Percentiles rank a stretch among this genome's conserved stretches.
Evolutionary conservation across 2,888 invertebrate genomes (phyloP).

Genomic region (Napeogenes inachia): DNA sequence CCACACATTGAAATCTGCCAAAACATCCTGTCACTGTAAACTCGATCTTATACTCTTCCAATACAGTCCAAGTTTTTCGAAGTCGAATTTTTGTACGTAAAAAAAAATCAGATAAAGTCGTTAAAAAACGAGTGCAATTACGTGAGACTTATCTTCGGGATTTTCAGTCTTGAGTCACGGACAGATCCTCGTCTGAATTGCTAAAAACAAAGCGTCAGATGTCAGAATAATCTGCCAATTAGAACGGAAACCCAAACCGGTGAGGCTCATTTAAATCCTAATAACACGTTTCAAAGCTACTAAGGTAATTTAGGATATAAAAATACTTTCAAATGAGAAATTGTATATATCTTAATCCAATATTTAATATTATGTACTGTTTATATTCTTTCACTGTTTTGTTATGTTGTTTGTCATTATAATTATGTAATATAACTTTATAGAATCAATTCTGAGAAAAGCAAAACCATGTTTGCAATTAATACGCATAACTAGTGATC

Average conservation of each 20-base stretch:
- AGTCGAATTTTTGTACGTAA: conserved; percentile 26
- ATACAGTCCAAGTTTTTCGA: not conserved
- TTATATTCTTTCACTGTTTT: not conserved
- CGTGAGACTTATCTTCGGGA: conserved; percentile 59
- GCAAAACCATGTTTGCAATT: conserved; percentile 28
- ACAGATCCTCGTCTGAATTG: conserved; percentile 49
- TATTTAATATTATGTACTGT: conserved; percentile 2
- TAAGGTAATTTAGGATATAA: conserved; percentile 8
- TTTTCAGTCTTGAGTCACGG: conserved; percentile 47
- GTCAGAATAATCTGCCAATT: conserved; percentile 65
- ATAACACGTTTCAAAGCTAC: not conserved
- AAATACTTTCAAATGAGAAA: not conserved
- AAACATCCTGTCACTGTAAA: conserved; percentile 30
- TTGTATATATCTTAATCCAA: not conserved
- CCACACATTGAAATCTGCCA: conserved; percentile 42
- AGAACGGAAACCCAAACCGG: conserved; percentile 52
- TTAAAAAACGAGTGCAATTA: conserved; percentile 75
- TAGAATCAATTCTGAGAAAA: conserved; percentile 12
- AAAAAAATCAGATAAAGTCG: conserved; percentile 67
- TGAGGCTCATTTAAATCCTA: conserved; percentile 41
- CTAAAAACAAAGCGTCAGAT: conserved; percentile 53
- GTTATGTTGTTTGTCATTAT: conserved; percentile 2
- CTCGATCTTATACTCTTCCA: conserved; percentile 27
- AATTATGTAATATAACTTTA: not conserved
- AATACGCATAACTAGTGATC: conserved; percentile 36